These are phyloP conservation scores for Troglohyphantes excavatus DNA, from an alignment of 2,888 invertebrate genomes.

Conservation along the genomic window DNA sequence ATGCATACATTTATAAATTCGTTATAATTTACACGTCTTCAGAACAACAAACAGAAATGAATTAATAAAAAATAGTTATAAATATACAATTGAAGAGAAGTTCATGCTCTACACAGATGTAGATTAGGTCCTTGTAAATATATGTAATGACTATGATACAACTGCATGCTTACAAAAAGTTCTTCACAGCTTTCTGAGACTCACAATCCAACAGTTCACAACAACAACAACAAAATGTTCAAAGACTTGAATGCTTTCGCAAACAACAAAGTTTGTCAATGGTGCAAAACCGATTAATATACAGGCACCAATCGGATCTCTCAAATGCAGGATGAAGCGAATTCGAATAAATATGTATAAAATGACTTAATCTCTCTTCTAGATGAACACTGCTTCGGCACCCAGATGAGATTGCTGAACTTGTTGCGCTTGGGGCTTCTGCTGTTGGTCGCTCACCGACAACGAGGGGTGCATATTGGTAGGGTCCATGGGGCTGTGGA, in stretches of 20 bases:
- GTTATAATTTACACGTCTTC: background rate
- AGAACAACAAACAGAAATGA: background rate
- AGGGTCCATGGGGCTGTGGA: slow-evolving; percentile 87
- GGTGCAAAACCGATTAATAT: slow-evolving; percentile 30
- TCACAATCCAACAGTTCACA: background rate
- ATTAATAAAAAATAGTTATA: background rate
- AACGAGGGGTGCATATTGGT: slow-evolving; percentile 67
- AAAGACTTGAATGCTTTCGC: background rate
- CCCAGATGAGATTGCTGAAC: slow-evolving; percentile 69
- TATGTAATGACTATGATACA: slow-evolving; percentile 18
- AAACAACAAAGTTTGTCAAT: background rate
- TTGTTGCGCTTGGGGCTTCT: slow-evolving; percentile 70
- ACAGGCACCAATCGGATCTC: slow-evolving; percentile 52
- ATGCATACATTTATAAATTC: background rate
- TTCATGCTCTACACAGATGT: background rate
- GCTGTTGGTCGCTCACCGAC: slow-evolving; percentile 70
- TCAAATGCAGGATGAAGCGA: slow-evolving; percentile 8
- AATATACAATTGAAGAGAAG: slow-evolving; percentile 11
- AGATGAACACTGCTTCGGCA: slow-evolving; percentile 78
- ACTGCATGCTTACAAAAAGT: background rate
- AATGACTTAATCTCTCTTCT: slow-evolving; percentile 37
- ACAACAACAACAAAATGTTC: background rate
- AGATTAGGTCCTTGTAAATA: background rate
- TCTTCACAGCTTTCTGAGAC: slow-evolving; percentile 12
- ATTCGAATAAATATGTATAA: slow-evolving; percentile 27